Conservation (phyloP, 2,113 vertebrate species). For the Apodemus speciosus region DNA sequence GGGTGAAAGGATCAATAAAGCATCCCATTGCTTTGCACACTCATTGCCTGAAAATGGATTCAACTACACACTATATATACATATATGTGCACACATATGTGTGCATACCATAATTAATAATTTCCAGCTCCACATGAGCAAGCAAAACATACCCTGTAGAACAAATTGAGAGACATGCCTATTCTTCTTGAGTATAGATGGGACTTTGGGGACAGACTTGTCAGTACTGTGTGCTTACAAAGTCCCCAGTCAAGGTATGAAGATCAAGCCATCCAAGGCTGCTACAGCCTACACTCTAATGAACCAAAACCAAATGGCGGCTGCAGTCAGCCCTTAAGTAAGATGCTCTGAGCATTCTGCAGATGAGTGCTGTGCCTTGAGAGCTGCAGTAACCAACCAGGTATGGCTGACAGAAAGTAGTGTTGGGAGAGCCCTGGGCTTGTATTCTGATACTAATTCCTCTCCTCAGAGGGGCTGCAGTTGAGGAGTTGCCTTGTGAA, state of each 20-base stretch:
- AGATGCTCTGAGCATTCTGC: not conserved
- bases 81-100: not conserved
- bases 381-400: not conserved
- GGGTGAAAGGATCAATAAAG: not conserved
- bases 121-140: not conserved
- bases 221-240: not conserved
- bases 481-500: too few relatives aligned
- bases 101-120: not conserved
- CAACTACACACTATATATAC: not conserved
- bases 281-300: not conserved
- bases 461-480: too few relatives aligned
- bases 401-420: not conserved
- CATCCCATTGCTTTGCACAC: not conserved
- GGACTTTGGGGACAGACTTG: not conserved
- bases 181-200: not conserved
- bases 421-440: too few relatives aligned
- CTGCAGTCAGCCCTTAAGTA: not conserved
- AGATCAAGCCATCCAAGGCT: not conserved
- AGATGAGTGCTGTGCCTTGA: not conserved
- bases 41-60: not conserved
- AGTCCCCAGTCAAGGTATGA: not conserved
- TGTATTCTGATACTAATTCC: too few relatives aligned
- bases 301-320: slow-evolving; percentile 24
- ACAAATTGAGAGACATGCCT: not conserved
- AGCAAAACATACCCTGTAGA: not conserved